Evolutionary conservation across 30 jellyfish, hydroid and myxozoan genomes (phyloP).

Genomic region (Nemopilema nomurai): DNA sequence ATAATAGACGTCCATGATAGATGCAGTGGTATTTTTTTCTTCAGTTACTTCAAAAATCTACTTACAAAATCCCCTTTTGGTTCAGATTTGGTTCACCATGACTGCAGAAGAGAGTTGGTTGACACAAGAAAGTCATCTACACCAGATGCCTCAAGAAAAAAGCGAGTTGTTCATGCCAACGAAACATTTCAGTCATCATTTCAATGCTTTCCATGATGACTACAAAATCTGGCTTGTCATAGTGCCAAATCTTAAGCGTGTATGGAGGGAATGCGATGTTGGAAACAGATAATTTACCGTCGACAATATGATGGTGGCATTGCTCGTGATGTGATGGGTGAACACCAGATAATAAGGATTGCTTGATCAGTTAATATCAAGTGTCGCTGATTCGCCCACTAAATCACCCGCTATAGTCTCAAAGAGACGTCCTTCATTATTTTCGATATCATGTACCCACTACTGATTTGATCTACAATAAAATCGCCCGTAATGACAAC

Average conservation of each 20-base stretch:
- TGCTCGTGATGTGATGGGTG: conserved; percentile 9
- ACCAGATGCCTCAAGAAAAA: no score
- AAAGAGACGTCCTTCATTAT: conserved; percentile 25
- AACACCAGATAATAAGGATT: conserved; percentile 25
- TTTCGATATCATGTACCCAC: conserved; percentile 47
- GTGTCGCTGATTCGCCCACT: conserved; percentile 19
- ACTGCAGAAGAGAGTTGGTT: no score
- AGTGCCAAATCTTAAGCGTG: conserved; percentile 32
- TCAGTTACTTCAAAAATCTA: no score
- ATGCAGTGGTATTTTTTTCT: no score
- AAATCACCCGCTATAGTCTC: conserved; percentile 20
- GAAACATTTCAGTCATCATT: conserved; percentile 46
- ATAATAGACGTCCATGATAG: no score
- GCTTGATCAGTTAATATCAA: conserved; percentile 4
- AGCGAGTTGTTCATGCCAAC: conserved; percentile 46
- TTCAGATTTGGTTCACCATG: no score
- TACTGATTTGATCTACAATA: conserved; percentile 15
- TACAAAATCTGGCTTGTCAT: conserved; percentile 31
- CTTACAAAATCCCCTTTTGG: no score
- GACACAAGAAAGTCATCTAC: no score
- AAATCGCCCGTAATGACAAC: conserved; percentile 12
- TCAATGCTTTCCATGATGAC: conserved; percentile 48
- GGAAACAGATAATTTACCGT: background rate
- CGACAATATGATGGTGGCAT: background rate
- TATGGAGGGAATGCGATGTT: conserved; percentile 6